These are phyloP conservation scores for Dolomedes plantarius DNA, from an alignment of 2,888 invertebrate species.

Conservation along the genomic window DNA sequence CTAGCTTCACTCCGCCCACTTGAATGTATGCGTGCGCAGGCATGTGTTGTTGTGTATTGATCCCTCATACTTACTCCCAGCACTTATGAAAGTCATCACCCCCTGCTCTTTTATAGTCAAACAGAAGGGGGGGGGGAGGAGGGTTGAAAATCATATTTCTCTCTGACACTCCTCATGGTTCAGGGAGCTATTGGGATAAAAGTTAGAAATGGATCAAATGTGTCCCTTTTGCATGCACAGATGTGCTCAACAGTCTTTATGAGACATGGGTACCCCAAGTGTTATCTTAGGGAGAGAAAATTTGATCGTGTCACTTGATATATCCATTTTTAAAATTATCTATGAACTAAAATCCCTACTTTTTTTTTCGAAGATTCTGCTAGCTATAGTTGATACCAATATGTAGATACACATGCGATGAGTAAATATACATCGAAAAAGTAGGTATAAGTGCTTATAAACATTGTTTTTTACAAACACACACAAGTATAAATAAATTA, in stretches of 20 bases:
- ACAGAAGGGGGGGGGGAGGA: slow-evolving; percentile 41
- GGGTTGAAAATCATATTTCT: slow-evolving; percentile 59
- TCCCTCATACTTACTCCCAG: slow-evolving; percentile 59
- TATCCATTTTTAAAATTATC: too few species aligned
- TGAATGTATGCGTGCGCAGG: slow-evolving; percentile 62
- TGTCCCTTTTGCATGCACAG: background rate
- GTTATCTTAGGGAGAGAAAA: too few species aligned
- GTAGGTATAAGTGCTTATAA: too few species aligned
- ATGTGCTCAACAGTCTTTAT: background rate
- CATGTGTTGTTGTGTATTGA: slow-evolving; percentile 60
- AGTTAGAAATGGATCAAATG: background rate
- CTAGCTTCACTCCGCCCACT: slow-evolving; percentile 32
- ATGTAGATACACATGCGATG: too few species aligned
- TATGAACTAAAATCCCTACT: too few species aligned
- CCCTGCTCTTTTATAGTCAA: slow-evolving; percentile 59
- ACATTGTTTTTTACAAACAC: too few species aligned
- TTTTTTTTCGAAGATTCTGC: too few species aligned
- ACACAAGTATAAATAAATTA: too few species aligned
- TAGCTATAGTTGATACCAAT: too few species aligned
- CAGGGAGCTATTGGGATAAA: background rate
- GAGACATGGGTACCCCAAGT: too few species aligned
- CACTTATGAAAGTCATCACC: slow-evolving; percentile 67
- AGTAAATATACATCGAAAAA: too few species aligned
- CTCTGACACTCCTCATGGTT: slow-evolving; percentile 37
- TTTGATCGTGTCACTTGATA: too few species aligned